Evolutionary conservation across 1,140 invertebrate species (phyloP).

Genomic region (Drosophila grimshawi): DNA sequence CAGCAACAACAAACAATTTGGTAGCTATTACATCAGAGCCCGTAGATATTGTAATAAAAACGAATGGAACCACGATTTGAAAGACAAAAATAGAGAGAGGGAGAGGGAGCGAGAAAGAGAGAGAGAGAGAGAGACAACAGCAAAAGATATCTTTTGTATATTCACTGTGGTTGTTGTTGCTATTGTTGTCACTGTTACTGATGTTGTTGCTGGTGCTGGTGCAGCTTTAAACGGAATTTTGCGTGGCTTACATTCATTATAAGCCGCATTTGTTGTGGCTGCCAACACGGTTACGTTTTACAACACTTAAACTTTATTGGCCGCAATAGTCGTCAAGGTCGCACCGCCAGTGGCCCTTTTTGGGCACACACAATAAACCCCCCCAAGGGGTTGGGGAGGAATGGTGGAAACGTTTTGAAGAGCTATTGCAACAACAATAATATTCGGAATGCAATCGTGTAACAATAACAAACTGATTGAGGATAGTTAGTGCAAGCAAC

Average conservation of each 20-base stretch:
- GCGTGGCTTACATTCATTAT: conserved; percentile 61
- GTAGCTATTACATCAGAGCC: conserved; percentile 46
- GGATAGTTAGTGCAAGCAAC: conserved; percentile 2
- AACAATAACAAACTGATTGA: conserved; percentile 23
- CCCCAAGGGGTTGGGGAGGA: background rate
- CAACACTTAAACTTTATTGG: conserved; percentile 51
- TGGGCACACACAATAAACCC: no score
- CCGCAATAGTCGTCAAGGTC: conserved; percentile 65
- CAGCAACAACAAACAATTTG: conserved; percentile 42
- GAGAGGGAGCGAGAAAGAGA: no score
- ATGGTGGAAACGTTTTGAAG: no score
- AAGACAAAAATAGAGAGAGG: conserved; percentile 32
- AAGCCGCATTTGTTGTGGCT: conserved; percentile 22
- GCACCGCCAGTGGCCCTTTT: conserved; percentile 35
- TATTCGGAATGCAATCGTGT: conserved; percentile 31
- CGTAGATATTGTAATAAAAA: conserved; percentile 54
- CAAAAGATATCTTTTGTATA: conserved; percentile 15
- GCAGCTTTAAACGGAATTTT: conserved; percentile 42
- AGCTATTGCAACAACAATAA: conserved; percentile 18
- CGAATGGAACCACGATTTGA: conserved; percentile 44
- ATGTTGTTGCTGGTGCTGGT: conserved; percentile 13
- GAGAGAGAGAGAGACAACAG: background rate
- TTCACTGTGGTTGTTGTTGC: conserved; percentile 3
- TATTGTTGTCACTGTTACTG: background rate
- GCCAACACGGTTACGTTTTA: conserved; percentile 23